Conservation (phyloP, 2,888 invertebrate species). For the Caenorhabditis sp. region DNA sequence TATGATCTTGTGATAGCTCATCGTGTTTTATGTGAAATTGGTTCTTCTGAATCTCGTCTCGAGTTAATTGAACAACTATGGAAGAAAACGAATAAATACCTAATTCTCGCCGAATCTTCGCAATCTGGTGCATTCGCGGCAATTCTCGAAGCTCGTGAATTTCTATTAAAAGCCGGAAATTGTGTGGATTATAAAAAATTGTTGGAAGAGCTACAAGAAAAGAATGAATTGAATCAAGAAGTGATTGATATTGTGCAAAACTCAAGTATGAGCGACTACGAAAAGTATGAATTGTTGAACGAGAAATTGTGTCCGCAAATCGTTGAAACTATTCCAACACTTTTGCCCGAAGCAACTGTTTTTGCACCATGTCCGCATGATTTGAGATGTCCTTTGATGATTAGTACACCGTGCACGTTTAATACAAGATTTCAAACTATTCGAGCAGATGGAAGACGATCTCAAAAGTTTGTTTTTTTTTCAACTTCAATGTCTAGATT, state of each 20-base stretch:
- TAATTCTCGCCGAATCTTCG: constrained; percentile 64
- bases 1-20: constrained; percentile 68
- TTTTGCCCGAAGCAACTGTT: constrained; percentile 62
- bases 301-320: constrained; percentile 51
- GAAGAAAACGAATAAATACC: constrained; percentile 61
- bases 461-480: constrained; percentile 36
- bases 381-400: constrained; percentile 78
- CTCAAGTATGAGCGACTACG: constrained; percentile 52
- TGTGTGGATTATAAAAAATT: constrained; percentile 39
- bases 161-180: constrained; percentile 77
- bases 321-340: constrained; percentile 53
- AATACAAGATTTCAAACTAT: constrained; percentile 52
- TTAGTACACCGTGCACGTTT: constrained; percentile 57
- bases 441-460: constrained; percentile 60
- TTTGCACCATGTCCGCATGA: constrained; percentile 83
- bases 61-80: constrained; percentile 59
- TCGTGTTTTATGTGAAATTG: constrained; percentile 59
- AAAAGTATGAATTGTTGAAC: constrained; percentile 57
- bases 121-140: constrained; percentile 76
- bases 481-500: background rate
- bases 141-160: constrained; percentile 85
- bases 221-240: constrained; percentile 16
- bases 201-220: constrained; percentile 19
- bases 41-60: constrained; percentile 53
- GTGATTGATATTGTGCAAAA: constrained; percentile 44